Evolutionary conservation across 37 sponge, comb jelly and placozoan genomes (phyloP), one percentile per base, ranked within the genome.

Genomic region (Diacarnus erythraeanus): DNA sequence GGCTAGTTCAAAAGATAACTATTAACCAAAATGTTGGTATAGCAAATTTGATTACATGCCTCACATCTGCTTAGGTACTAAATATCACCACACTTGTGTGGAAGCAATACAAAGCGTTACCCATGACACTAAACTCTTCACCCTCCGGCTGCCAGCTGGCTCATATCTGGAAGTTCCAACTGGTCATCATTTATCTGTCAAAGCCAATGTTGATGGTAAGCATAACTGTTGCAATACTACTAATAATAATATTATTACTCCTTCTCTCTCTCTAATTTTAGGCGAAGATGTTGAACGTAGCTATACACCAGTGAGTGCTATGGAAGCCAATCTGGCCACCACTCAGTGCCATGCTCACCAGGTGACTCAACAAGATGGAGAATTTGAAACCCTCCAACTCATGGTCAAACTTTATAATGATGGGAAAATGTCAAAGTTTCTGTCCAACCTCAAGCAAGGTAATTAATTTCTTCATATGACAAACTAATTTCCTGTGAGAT

Each of bases 371-470:
- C 57, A 36, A 23, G 57, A 59, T 25, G 72, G 83, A 42, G 47
- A 47, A 37, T n/a, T n/a, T n/a, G 68, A 74, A 47, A 61, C 72
- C 15, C 0, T 95, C 40, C n/a, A 88, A 31, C 74, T 95, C 42
- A 85, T 92, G 85, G 65, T 95, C 59, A 95, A 95, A 68, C 71
- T 95, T 30, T 95, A 95, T 72, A 51, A 84, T 0, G 71, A 92
- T 29, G 96, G 96, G 12, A 74, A 67, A 38, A 91, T 91, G 91
- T 91, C 93, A 15, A 38, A 58, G 1, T 64, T 71, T 54, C 77
- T 93, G 21, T 79, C 83, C 20, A 2, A 56, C 38, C 79, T 93
- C 57, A 79, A 77, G 36, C 30, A 42, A 37, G 93, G 93, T 85
- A 74, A 44, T 58, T 40, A 12, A 4, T 25, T 15, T 63, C 18